Conservation (phyloP, 2,797 vertebrate genomes). For the Pteronotus mesoamericanus region DNA sequence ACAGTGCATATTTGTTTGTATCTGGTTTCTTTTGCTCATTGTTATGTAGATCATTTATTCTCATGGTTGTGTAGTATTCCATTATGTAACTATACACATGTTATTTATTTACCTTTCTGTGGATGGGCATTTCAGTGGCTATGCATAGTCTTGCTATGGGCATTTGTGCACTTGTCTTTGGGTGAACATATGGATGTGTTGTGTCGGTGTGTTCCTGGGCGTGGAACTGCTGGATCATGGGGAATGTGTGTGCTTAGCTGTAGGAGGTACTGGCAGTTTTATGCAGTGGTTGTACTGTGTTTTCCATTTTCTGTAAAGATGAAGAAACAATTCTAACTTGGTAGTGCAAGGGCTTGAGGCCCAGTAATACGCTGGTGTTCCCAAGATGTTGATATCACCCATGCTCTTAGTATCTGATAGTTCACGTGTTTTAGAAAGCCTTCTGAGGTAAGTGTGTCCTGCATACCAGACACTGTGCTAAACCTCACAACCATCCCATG, state of each 20-base stretch:
- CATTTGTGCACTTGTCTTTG: background rate
- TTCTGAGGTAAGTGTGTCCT: background rate
- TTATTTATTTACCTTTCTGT: background rate
- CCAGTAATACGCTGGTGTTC: background rate
- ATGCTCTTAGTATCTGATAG: background rate
- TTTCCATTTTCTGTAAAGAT: background rate
- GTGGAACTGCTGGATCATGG: background rate
- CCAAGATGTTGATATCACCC: background rate
- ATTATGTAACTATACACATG: background rate
- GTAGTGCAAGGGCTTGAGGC: background rate
- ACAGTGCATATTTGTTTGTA: background rate
- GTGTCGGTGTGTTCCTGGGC: background rate
- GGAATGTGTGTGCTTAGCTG: background rate
- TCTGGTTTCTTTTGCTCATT: background rate
- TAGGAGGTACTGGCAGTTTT: background rate
- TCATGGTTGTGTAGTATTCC: background rate
- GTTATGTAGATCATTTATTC: background rate
- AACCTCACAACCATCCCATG: background rate
- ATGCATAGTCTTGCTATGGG: background rate
- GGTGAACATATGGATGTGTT: background rate
- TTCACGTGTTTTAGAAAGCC: background rate
- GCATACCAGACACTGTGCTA: background rate
- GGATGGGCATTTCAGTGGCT: background rate
- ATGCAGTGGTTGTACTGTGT: background rate
- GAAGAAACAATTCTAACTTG: background rate